Percentiles rank a stretch among this genome's conserved stretches.
Conservation (phyloP, 2,113 vertebrate species). For the Bostrychus sinensis region DNA sequence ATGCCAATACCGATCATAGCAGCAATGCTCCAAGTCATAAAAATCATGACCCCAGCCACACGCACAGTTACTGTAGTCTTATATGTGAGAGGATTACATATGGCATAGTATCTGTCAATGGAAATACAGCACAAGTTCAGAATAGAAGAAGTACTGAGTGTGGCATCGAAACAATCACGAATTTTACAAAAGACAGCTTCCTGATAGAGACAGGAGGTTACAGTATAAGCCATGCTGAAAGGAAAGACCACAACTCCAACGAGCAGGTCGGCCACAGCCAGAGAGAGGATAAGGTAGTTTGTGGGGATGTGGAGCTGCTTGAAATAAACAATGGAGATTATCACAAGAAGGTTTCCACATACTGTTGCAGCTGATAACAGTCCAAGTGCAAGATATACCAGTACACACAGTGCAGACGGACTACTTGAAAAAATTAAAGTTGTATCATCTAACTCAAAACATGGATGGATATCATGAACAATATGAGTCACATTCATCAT, state of each 20-base stretch:
- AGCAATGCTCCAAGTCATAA: constrained; percentile 16
- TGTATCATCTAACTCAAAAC: too few relatives aligned
- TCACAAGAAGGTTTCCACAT: constrained; percentile 44
- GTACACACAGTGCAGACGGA: too few relatives aligned
- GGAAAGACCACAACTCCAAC: constrained; percentile 33
- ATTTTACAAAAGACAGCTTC: constrained; percentile 26
- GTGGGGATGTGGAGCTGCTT: too few relatives aligned
- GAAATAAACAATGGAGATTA: too few relatives aligned
- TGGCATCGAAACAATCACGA: constrained; percentile 19
- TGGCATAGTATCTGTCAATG: constrained; percentile 37
- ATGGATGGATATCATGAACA: too few relatives aligned
- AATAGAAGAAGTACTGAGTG: constrained; percentile 29
- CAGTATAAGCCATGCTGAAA: constrained; percentile 17
- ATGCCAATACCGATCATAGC: constrained; percentile 5
- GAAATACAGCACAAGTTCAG: constrained; percentile 37
- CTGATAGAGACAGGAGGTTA: constrained; percentile 17
- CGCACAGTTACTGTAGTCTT: constrained; percentile 19
- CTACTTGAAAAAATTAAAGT: too few relatives aligned
- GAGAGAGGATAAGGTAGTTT: constrained; percentile 16
- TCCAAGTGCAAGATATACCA: too few relatives aligned
- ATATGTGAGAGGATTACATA: constrained; percentile 31
- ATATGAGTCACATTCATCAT: too few relatives aligned
- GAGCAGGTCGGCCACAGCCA: constrained; percentile 13
- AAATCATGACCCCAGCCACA: constrained; percentile 13
- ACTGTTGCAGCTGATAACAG: background rate